These are phyloP conservation scores for Eupsilia transversa DNA, from an alignment of 2,888 invertebrate genomes.

Conservation along the genomic window DNA sequence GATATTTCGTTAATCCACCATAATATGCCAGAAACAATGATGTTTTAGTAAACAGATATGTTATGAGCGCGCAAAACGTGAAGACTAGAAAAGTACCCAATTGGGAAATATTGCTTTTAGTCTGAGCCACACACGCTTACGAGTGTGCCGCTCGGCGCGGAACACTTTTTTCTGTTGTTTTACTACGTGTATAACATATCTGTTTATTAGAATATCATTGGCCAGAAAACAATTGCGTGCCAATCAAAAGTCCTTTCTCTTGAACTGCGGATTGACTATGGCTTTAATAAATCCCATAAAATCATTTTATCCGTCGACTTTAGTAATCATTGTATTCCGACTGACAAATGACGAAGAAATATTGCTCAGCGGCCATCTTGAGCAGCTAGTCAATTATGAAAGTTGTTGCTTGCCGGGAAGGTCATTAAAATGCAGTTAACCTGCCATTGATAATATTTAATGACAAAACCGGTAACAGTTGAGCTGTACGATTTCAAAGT, in stretches of 20 bases:
- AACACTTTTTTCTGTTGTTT: too few species aligned
- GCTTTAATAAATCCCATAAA: neutral
- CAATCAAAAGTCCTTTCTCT: neutral
- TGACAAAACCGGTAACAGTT: conserved; percentile 19
- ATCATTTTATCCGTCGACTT: neutral
- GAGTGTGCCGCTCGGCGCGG: too few species aligned
- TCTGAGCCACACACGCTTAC: too few species aligned
- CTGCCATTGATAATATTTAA: conserved; percentile 13
- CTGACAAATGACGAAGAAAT: neutral
- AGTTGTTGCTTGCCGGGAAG: conserved; percentile 6
- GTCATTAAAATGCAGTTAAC: conserved; percentile 51
- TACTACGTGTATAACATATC: too few species aligned
- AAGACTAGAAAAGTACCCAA: too few species aligned
- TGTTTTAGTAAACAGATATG: too few species aligned
- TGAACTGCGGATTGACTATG: neutral
- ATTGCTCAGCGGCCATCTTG: conserved; percentile 25
- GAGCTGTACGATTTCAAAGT: conserved; percentile 10
- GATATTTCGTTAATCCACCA: neutral
- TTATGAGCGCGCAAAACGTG: too few species aligned
- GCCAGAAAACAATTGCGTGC: neutral
- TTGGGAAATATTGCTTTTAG: too few species aligned
- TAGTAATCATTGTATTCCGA: neutral
- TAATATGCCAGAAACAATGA: too few species aligned
- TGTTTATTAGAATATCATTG: too few species aligned
- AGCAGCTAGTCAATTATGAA: conserved; percentile 25